Base-by-base conservation (phyloP, 2,888 invertebrate species). In the Alentia gelatinosa region DNA sequence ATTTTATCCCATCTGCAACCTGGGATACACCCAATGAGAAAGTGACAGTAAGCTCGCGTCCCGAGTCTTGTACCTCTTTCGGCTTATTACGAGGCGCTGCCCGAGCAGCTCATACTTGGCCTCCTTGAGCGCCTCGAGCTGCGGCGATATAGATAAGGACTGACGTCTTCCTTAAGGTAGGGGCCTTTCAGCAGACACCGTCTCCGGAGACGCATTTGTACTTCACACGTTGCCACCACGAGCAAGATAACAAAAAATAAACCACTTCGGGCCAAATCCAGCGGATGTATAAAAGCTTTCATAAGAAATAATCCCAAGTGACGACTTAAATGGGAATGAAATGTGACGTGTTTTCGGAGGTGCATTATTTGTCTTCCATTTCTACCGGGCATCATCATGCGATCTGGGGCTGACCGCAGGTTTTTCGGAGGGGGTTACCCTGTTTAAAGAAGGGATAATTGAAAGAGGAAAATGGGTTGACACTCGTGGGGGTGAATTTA, bases 381-480 rank as follows among this genome's bases (percentile, higher is more conserved):
- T 37, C 79, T n/a, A n/a, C 79, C n/a, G 15, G 19, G n/a, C 79
- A 35, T 35, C 79, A 39, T 79, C 37, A 79, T 39, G 79, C 39
- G 79, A 79, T 39, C 37, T 35, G 37, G 39, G 15, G 39, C 79
- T 79, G 79, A 79, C 39, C 79, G 26, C 79, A 79, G 39, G 35
- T 19, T 79, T 35, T 37, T 33, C 19, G 79, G 68, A 12, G 39
- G 79, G 9, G 63, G 5, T 12, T 39, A 19, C 26, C 39, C 37
- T 68, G 68, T 79, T 79, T 15, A 79, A 79, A 79, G 79, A 79
- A 79, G 39, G 26, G 79, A 79, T 79, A 79, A 79, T 39, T 79
- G 79, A 39, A 35, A 79, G 23, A 4, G 35, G n/a, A 79, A 35
- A 79, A 23, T 33, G 4, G 37, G 79, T 37, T 79, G 79, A 79